Evolutionary conservation across 1,140 invertebrate genomes (phyloP), one percentile per base, ranked within the genome.

Genomic region (Zaprionus taronus): DNA sequence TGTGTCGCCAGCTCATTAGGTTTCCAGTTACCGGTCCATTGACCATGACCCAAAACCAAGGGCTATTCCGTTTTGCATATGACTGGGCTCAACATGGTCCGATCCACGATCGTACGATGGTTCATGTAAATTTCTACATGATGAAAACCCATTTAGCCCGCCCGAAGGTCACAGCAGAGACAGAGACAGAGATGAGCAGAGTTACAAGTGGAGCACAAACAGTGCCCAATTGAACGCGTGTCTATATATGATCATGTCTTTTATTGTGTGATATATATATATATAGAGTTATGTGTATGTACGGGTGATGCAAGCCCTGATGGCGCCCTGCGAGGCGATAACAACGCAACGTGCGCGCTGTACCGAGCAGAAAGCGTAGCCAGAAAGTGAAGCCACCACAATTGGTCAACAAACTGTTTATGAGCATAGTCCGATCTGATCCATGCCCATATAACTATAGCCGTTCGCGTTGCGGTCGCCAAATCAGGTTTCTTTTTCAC

Each of bases 401-500:
- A 89, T 89, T 89, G 85, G 85, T 90, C 85, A 89, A 89, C 85
- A 89, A 89, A 87, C 83, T 87, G 62, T 87, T 87, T 84, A 84
- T 76, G 75, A 80, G 62, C 75, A 73, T 38, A 68, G 31, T 22
- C 44, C 49, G 26, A 58, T 36, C 63, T 15, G 12, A 31, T 41
- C 49, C 51, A 61, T 76, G 57, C 44, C 66, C 67, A 74, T 78
- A 78, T 78, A 78, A 68, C 55, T 38, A 56, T 55, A 31, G 51
- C 26, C 55, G 38, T 66, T 34, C 24, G 65, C n/a, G 61, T 26
- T 65, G 44, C 51, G 68, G 60, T 68, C 58, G 41, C 55, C 24
- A 81, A 81, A 81, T 81, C 83, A 82, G 83, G 83, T 87, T 89
- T 63, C 28, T 55, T 62, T 79, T 90, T 90, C 81, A 90, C 85